Base-by-base conservation (phyloP, 2,797 vertebrate species). In the Melanotaenia trifasciata region DNA sequence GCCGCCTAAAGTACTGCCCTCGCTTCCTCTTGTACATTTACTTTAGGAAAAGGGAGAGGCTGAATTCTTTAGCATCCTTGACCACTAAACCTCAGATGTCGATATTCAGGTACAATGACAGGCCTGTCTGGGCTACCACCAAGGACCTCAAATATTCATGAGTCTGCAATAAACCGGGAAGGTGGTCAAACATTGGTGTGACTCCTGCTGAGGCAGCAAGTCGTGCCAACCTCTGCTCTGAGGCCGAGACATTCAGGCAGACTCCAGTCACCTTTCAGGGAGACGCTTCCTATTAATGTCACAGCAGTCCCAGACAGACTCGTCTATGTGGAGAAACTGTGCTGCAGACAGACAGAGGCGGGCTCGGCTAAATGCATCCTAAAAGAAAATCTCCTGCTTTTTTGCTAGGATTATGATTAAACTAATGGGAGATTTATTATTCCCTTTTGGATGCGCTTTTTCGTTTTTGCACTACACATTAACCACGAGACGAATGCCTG, bases 91-190 rank as follows among this genome's bases (percentile, higher is more conserved):
- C 78, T 88, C 78, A 80, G 80, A 80, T 85, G 85, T 79, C 86
- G 83, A 80, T 71, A 64, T 67, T 57, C 81, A 87, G 89, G 93
- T 92, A 92, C 88, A 93, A 90, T 76, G 81, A 83, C 26, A 56
- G 74, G 73, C 50, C 82, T 90, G 87, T 90, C 80, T 85, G 85
- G 66, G 65, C 62, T 74, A 80, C 80, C 72, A 76, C 20, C 1
- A 45, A 69, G 75, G 76, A 81, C 68, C 77, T 92, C 56, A 91
- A 92, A 88, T 87, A 91, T 89, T 89, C 87, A 92, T 67, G 83
- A 90, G 74, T 88, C 74, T 81, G 83, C 84, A 85, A 72, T 87
- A 82, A 78, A 78, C 45, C 7, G 1, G 28, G 50, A 73, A 66
- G 26, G 43, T 56, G 47, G 78, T 80, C 64, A 22, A 58, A 75